Evolutionary conservation across 2,113 vertebrate genomes (phyloP), one percentile per base, ranked within the genome.

Genomic region (Anarhynchus alexandrinus): DNA sequence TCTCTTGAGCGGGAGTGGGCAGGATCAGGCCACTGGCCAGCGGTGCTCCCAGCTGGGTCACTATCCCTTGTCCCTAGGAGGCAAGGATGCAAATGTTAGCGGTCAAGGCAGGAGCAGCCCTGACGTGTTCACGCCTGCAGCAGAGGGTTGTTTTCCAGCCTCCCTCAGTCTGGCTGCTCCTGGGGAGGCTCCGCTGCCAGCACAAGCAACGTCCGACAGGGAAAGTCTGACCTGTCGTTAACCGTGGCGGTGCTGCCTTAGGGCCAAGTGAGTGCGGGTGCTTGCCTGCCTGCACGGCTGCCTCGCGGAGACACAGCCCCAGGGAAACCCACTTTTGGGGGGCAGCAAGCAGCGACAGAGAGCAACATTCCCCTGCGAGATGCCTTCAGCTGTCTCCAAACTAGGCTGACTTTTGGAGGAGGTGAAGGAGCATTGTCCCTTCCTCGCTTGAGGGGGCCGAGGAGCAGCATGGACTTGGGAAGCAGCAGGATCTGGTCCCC

Each of bases 181-280:
- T 13, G 9, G 27, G 21, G 25, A 27, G 27, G 32, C 26, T 92
- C 59, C 15, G 57, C 40, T 88, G 92, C 93, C 93, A 94, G 83
- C 54, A 90, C 54, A 79, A 91, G 74, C 84, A 84, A 15, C 25
- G 36, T 92, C 86, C 86, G 86, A 18, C 86, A 36, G 82, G 90
- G 66, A 77, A 85, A 30, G 61, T 69, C 84, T 94, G 91, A 85
- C 52, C 85, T 8, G 1, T 65, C 7, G 2, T 78, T 79, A 87
- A 89, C 81, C 1, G 1, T 55, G 38, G 70, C 13, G 0, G 1
- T 45, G 79, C 85, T 80, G 67, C 23, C 47, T 32, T 1, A 9
- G 76, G n/a, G n/a, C 59, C 0, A 2, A 52, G 74, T 4, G 2
- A 54, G n/a, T 1, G 17, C 8, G 0, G 30, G 25, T 6, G 49